Evolutionary conservation across 2,113 vertebrate species (phyloP).

Genomic region (Periophthalmus modestus): DNA sequence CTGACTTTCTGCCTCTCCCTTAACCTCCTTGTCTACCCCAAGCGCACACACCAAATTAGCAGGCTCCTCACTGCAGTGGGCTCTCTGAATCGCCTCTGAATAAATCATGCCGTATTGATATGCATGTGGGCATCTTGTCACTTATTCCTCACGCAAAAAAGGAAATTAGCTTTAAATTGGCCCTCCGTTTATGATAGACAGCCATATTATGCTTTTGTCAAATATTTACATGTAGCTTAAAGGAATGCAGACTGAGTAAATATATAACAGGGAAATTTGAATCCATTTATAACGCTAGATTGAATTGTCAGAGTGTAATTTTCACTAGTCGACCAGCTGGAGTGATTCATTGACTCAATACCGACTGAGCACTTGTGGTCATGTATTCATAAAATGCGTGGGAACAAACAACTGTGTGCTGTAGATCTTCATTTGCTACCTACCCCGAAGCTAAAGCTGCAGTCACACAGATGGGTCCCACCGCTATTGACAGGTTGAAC

Average conservation of each 20-base stretch:
- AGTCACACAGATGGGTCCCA: constrained; percentile 47
- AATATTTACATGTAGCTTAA: constrained; percentile 37
- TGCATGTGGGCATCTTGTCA: constrained; percentile 8
- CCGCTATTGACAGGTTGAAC: constrained; percentile 61
- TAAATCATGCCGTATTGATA: constrained; percentile 23
- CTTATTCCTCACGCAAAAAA: constrained; percentile 10
- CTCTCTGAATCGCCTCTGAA: constrained; percentile 14
- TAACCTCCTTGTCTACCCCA: neutral
- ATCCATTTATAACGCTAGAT: constrained; percentile 34
- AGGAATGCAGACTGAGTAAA: constrained; percentile 15
- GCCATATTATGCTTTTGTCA: constrained; percentile 39
- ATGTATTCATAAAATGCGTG: constrained; percentile 36
- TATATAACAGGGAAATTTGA: constrained; percentile 10
- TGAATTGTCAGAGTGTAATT: constrained; percentile 32
- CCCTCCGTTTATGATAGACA: constrained; percentile 34
- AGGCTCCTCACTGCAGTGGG: constrained; percentile 18
- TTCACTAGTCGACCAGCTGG: constrained; percentile 21
- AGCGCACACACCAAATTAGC: constrained; percentile 13
- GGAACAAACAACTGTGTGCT: constrained; percentile 37
- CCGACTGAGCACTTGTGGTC: constrained; percentile 47
- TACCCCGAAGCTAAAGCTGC: constrained; percentile 48
- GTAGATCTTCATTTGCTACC: constrained; percentile 53
- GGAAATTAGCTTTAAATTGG: constrained; percentile 45
- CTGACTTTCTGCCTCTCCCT: constrained; percentile 19
- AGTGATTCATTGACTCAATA: constrained; percentile 55